phyloP scores from a whole-genome alignment of 2,113 vertebrate species.

The Cathartes aura region DNA sequence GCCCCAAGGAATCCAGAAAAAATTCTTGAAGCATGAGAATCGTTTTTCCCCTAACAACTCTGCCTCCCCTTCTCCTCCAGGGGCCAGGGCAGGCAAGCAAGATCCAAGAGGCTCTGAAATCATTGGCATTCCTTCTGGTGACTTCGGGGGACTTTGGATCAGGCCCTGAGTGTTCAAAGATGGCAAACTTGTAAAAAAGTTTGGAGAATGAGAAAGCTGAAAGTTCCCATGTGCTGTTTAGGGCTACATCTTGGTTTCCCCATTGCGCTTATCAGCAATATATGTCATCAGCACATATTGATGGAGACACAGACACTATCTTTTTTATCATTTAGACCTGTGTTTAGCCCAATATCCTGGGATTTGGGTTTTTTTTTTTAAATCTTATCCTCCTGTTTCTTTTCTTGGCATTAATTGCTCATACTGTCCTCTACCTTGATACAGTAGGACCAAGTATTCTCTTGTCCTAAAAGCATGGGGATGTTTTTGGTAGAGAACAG shows the following conservation, averaged over 20 bases:
- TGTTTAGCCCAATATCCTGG: background rate
- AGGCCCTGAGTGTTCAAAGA: background rate
- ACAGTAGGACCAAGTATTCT: background rate
- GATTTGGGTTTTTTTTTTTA: background rate
- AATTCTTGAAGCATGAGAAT: conserved; percentile 49
- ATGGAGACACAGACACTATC: background rate
- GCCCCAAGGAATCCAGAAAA: conserved; percentile 34
- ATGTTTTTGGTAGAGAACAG: background rate
- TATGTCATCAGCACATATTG: background rate
- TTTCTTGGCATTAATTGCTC: background rate
- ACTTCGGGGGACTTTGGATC: background rate
- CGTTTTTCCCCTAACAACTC: background rate
- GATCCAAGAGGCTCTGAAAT: background rate
- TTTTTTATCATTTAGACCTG: background rate
- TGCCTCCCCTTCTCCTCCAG: background rate
- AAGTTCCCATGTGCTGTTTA: background rate
- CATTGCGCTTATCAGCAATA: background rate
- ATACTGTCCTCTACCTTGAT: background rate
- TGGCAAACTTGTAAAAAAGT: background rate
- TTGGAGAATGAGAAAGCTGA: background rate
- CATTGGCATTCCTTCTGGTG: background rate
- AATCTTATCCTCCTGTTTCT: background rate
- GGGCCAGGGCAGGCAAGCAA: background rate
- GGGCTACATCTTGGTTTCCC: background rate
- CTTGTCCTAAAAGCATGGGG: background rate